phyloP scores from a whole-genome alignment of 2,888 invertebrate species.

The Dryadula phaetusa region DNA sequence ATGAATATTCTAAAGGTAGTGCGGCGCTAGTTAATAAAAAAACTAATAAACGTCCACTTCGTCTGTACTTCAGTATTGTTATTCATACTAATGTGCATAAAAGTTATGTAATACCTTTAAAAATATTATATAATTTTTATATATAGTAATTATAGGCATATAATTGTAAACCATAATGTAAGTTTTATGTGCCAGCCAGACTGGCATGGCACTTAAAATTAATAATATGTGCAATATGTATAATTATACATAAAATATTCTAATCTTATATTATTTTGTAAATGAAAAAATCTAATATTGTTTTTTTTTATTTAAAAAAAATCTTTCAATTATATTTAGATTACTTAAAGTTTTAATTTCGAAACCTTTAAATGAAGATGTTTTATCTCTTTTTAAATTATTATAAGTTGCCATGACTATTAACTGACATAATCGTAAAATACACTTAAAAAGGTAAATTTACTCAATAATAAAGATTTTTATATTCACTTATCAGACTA shows the following conservation, averaged over 20 bases:
- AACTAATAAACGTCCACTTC: neutral
- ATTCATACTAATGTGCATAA: no score
- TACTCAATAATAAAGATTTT: neutral
- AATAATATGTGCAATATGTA: no score
- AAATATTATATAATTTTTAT: neutral
- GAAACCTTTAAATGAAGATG: no score
- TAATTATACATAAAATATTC: no score
- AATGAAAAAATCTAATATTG: no score
- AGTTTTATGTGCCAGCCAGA: no score
- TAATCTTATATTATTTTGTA: no score
- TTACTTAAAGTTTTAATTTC: no score
- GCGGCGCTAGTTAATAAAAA: neutral
- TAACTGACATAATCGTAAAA: neutral
- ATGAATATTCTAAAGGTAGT: neutral
- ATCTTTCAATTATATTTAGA: no score
- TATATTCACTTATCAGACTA: neutral
- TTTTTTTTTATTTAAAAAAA: no score
- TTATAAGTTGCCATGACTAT: neutral
- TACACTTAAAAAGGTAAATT: neutral
- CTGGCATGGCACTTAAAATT: neutral
- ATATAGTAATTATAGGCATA: neutral
- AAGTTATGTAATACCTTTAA: no score
- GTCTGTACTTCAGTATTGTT: neutral
- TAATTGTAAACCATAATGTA: neutral
- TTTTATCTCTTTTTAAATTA: neutral